phyloP scores from a whole-genome alignment of 2,113 vertebrate species.

The Daboia siamensis region DNA sequence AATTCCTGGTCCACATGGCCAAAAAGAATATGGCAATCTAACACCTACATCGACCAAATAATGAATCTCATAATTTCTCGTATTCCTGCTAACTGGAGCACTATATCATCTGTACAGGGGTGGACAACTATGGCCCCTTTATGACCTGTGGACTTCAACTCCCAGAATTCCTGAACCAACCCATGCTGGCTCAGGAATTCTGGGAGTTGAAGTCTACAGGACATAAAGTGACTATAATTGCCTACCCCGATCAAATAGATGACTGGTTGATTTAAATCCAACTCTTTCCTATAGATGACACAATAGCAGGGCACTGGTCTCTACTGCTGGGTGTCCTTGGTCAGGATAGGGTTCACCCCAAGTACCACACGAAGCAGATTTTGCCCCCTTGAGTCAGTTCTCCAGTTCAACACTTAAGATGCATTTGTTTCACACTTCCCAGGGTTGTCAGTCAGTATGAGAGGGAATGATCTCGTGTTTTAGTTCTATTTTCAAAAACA shows the following conservation, averaged over 20 bases:
- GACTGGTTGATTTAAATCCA: not conserved
- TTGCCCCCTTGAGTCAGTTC: too few species aligned
- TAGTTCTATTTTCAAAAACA: not conserved
- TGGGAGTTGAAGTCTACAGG: not conserved
- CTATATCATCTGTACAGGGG: not conserved
- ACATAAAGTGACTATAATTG: not conserved
- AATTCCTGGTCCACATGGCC: not conserved
- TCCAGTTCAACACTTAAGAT: not conserved
- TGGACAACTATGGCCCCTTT: not conserved
- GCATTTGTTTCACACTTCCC: not conserved
- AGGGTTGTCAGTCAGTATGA: not conserved
- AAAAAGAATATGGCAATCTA: not conserved
- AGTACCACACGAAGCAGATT: fast-evolving
- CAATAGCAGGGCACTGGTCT: not conserved
- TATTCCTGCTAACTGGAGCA: not conserved
- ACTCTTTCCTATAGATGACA: not conserved
- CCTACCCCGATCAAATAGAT: not conserved
- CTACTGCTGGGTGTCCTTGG: not conserved
- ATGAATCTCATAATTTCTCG: not conserved
- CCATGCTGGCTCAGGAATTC: not conserved
- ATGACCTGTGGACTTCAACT: not conserved
- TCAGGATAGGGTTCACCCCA: not conserved
- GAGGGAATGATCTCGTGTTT: not conserved
- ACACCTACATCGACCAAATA: not conserved
- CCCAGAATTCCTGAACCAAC: not conserved